Conservation (phyloP, 2,113 vertebrate genomes). For the Chlorodrepanis virens region DNA sequence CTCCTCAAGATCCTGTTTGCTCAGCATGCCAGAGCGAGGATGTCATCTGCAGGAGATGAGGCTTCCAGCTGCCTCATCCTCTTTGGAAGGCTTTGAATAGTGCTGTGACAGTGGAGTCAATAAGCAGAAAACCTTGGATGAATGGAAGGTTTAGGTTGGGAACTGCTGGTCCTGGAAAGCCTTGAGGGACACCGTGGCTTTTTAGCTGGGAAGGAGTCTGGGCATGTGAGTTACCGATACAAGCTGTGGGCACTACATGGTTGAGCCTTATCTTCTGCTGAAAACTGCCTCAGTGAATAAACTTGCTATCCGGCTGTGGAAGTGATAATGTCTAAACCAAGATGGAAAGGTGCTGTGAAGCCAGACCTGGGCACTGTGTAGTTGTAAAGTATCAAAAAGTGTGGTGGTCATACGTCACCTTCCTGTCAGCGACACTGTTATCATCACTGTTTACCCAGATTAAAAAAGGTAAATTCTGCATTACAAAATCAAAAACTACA, state of each 20-base stretch:
- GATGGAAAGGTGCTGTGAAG: neutral
- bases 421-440: neutral
- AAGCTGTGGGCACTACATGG: neutral
- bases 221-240: neutral
- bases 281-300: neutral
- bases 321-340: neutral
- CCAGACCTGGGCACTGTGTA: neutral
- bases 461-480: constrained; percentile 31
- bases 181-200: rapidly evolving
- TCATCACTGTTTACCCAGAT: constrained; percentile 20
- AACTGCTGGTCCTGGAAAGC: neutral
- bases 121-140: neutral
- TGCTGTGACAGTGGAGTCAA: neutral
- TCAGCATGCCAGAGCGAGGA: constrained; percentile 43
- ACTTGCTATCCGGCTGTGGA: neutral
- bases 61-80: neutral
- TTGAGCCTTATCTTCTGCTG: neutral
- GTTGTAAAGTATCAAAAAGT: neutral
- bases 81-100: neutral
- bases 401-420: neutral
- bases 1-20: constrained; percentile 56
- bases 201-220: neutral
- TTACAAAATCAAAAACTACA: constrained; percentile 33
- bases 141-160: neutral
- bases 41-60: constrained; percentile 34